Evolutionary conservation across 2,113 vertebrate species (phyloP).

Genomic region (Stomatorhinus ivindoensis): DNA sequence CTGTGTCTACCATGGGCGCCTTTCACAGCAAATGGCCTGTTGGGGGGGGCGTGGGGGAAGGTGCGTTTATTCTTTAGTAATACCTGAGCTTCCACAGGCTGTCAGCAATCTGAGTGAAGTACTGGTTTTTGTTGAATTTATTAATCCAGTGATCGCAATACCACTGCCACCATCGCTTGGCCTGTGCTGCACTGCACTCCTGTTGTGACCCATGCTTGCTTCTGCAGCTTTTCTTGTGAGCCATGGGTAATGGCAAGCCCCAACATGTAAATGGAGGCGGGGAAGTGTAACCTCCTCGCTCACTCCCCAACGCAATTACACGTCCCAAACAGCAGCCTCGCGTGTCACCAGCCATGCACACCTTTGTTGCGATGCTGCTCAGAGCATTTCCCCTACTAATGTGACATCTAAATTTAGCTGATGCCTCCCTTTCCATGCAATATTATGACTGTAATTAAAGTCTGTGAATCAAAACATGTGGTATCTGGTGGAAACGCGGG

Average conservation of each 20-base stretch:
- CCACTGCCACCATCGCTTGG: conserved; percentile 6
- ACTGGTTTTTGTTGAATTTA: neutral
- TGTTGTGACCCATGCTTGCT: neutral
- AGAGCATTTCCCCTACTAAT: neutral
- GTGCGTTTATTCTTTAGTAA: neutral
- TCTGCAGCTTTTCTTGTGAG: neutral
- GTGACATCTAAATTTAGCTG: neutral
- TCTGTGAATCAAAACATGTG: neutral
- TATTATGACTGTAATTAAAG: conserved; percentile 1
- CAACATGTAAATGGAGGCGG: neutral
- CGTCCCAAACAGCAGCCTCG: neutral
- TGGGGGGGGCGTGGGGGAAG: neutral
- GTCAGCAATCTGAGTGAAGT: neutral
- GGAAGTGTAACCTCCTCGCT: neutral
- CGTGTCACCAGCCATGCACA: neutral
- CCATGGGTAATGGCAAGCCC: neutral
- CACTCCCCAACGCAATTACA: neutral
- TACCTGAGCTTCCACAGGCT: neutral
- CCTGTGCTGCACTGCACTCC: neutral
- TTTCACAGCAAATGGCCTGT: neutral
- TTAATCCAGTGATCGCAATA: conserved; percentile 12
- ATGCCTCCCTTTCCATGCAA: neutral
- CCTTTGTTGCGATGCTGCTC: neutral
- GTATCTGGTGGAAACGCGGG: neutral
- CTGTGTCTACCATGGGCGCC: neutral